Percentiles rank a stretch among this genome's conserved stretches.
These are phyloP conservation scores for Sebastolobus alascanus DNA, from an alignment of 2,797 vertebrate species.

Conservation along the genomic window DNA sequence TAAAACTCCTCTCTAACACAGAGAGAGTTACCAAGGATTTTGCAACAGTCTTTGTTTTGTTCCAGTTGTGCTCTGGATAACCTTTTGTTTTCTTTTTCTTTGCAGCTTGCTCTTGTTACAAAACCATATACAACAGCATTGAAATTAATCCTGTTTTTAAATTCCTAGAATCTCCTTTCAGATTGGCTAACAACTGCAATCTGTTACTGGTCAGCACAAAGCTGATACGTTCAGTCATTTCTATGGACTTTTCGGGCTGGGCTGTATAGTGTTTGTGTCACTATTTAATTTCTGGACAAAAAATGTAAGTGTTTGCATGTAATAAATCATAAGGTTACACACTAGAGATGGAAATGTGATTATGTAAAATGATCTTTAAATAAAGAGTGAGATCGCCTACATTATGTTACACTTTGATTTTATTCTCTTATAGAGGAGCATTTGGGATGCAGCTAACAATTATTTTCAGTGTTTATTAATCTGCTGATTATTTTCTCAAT, in stretches of 20 bases:
- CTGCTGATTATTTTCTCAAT: not conserved
- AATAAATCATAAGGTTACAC: not conserved
- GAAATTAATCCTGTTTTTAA: slow-evolving; percentile 23
- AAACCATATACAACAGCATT: slow-evolving; percentile 20
- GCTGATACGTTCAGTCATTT: not conserved
- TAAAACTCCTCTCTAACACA: not conserved
- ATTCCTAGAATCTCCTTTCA: slow-evolving; percentile 12
- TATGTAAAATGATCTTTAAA: not conserved
- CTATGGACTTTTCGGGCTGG: not conserved
- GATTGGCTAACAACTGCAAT: not conserved
- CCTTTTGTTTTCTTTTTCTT: slow-evolving; percentile 32
- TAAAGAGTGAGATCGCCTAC: not conserved
- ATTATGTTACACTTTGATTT: not conserved
- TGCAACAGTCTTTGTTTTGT: slow-evolving; percentile 44
- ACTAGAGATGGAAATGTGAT: not conserved
- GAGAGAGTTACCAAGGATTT: slow-evolving; percentile 27
- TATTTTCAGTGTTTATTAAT: not conserved
- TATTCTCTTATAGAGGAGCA: not conserved
- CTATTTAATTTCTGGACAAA: not conserved
- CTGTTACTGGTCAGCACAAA: not conserved
- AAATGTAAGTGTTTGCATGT: not conserved
- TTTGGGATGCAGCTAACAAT: not conserved
- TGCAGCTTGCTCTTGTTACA: slow-evolving; percentile 47
- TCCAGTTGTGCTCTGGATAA: slow-evolving; percentile 36
- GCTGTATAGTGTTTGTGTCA: not conserved